Evolutionary conservation across 2,797 vertebrate genomes (phyloP).

Genomic region (Poecilia picta): DNA sequence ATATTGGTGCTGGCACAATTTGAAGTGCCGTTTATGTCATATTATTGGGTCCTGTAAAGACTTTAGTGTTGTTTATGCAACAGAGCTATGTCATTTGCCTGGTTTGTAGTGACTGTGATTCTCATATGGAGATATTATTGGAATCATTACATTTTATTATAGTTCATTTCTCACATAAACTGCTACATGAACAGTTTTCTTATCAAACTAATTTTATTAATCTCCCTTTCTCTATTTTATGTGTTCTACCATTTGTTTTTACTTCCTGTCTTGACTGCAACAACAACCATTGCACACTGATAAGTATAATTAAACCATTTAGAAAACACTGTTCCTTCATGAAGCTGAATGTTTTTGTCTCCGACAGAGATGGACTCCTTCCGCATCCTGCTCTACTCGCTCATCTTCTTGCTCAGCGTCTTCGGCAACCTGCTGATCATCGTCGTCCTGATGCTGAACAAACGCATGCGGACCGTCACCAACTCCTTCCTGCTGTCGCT

Average conservation of each 20-base stretch:
- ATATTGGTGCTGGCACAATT: constrained; percentile 37
- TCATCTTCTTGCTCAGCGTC: constrained; percentile 91
- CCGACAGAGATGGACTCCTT: constrained; percentile 76
- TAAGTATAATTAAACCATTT: constrained; percentile 10
- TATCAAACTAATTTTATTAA: constrained; percentile 1
- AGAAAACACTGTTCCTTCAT: constrained; percentile 15
- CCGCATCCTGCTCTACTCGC: constrained; percentile 87
- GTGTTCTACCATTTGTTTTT: background rate
- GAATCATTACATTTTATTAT: background rate
- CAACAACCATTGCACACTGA: constrained; percentile 5
- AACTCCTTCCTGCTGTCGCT: constrained; percentile 96
- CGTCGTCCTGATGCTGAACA: constrained; percentile 88
- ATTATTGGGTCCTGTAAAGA: constrained; percentile 32
- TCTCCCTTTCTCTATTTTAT: background rate
- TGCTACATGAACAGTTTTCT: constrained; percentile 8
- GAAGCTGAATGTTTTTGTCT: constrained; percentile 24
- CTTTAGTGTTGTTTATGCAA: constrained; percentile 16
- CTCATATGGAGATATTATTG: background rate
- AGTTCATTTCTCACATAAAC: background rate
- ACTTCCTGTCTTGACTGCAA: background rate
- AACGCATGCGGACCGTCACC: constrained; percentile 92
- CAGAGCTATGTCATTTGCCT: constrained; percentile 37
- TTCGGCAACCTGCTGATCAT: constrained; percentile 92
- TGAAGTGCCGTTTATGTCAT: constrained; percentile 24
- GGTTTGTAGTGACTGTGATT: constrained; percentile 2